Base-by-base conservation (phyloP, 2,113 vertebrate genomes). In the Carassius auratus region DNA sequence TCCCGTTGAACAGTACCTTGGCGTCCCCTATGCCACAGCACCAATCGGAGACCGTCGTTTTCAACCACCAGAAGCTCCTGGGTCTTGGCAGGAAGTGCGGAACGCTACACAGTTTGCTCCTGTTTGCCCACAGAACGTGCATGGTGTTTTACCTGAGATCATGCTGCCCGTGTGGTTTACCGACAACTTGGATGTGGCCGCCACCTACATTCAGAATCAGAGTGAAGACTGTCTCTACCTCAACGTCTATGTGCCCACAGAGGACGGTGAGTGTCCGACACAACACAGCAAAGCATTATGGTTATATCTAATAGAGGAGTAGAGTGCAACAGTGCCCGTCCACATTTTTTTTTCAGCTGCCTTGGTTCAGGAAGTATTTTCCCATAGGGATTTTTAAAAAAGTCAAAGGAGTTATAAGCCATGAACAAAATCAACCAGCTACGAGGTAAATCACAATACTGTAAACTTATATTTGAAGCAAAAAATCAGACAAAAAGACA, bases 141-240 rank as follows among this genome's bases (percentile, higher is more conserved):
- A 97, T 17, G 97, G 96, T 15, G 96, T 97, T 87, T 94, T 98
- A 76, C 97, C 97, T 0, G 96, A 96, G 89, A 97, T 98, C 77
- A 98, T 98, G 97, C 94, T 98, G 17, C 97, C 97, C 0, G 96
- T 98, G 79, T 98, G 97, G 97, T 98, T 97, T 94, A 97, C 96
- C 0, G 96, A 97, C 91, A 97, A 97, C 91, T 89, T 97, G 93
- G 97, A 98, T 57, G 94, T 96, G 48, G 97, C 96, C 0, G 96
- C 97, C 8, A 95, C 95, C 45, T 97, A 97, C 90, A 96, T 98
- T 75, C 97, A 97, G 93, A 97, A 97, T 92, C 97, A 98, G 95
- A 97, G 96, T 13, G 97, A 98, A 90, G 97, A 98, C 90, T 98
- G 97, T 89, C 96, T 98, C 86, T 97, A 97, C 92, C 96, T 98